Evolutionary conservation across 2,888 invertebrate species (phyloP), one percentile per base, ranked within the genome.

Genomic region (Tiliacea aurago): DNA sequence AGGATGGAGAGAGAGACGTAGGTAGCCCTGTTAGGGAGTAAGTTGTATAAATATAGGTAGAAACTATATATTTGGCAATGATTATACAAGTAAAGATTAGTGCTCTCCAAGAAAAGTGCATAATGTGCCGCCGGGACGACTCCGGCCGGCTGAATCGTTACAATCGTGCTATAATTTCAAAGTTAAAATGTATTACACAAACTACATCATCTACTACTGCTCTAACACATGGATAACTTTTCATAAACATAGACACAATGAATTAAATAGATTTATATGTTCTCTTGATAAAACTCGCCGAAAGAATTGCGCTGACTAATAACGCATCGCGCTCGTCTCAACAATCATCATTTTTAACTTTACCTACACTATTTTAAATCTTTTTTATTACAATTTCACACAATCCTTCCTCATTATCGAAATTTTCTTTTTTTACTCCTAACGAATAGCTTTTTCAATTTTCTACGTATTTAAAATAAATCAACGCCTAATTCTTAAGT

Each of bases 51-150:
- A 87, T 89, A 87, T 43, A 82, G 45, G 55, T 82, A 76, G 68
- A 84, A 69, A 81, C 84, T 88, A 86, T 90, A 90, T 86, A 87
- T 93, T 93, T 93, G 92, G 93, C 92, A 93, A 88, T 83, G 86
- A 81, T 67, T 78, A 81, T 72, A 75, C 58, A 78, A 63, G 53
- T 68, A 68, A 77, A 77, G 68, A 74, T 73, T 69, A 83, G 83
- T 83, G 80, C 77, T 80, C 61, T 76, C 63, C 67, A 74, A 80
- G 82, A 75, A 75, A 78, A 67, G 79, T 76, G 80, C 72, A 62
- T 64, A 67, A 75, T 63, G 70, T 65, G 72, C 76, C 78, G 73
- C 70, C 51, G 23, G 63, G 56, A 64, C 61, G 33, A 58, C 20
- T 49, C 33, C 70, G 78, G 84, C 73, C 67, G 79, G 62, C 77